These are phyloP conservation scores for Ganaspis brasiliensis DNA, from an alignment of 2,888 invertebrate species.

Conservation along the genomic window DNA sequence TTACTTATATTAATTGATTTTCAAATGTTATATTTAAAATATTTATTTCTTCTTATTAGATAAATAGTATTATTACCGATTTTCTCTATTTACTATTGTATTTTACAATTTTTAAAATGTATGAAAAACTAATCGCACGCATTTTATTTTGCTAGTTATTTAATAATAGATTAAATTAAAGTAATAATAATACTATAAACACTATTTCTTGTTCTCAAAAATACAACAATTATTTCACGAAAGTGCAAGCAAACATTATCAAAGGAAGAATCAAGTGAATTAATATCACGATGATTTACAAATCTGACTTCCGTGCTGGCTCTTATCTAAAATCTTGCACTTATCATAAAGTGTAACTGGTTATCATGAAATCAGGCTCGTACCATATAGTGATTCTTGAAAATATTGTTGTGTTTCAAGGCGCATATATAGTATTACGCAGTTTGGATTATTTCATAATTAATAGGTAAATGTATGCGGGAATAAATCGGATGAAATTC, in stretches of 20 bases:
- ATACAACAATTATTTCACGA: too few relatives aligned
- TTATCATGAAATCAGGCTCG: constrained; percentile 1
- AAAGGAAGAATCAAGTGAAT: neutral
- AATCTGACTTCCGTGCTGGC: neutral
- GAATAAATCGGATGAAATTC: constrained; percentile 38
- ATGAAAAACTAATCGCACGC: too few relatives aligned
- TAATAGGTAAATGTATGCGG: constrained; percentile 19
- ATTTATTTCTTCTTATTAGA: too few relatives aligned
- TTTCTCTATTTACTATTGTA: too few relatives aligned
- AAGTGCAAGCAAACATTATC: neutral
- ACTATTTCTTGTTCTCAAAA: too few relatives aligned
- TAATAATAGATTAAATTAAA: too few relatives aligned
- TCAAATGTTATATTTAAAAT: too few relatives aligned
- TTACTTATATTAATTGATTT: too few relatives aligned
- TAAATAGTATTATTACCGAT: too few relatives aligned
- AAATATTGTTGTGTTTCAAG: neutral
- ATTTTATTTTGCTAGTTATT: too few relatives aligned
- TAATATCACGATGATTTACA: constrained; percentile 30
- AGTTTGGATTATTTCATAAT: constrained; percentile 35
- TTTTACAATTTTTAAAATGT: too few relatives aligned
- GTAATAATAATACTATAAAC: too few relatives aligned
- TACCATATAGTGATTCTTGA: constrained; percentile 21
- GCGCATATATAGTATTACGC: constrained; percentile 6
- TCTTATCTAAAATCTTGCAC: neutral
- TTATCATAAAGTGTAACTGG: constrained; percentile 1